Conservation (phyloP, 2,113 vertebrate species). For the Smithornis capensis region DNA sequence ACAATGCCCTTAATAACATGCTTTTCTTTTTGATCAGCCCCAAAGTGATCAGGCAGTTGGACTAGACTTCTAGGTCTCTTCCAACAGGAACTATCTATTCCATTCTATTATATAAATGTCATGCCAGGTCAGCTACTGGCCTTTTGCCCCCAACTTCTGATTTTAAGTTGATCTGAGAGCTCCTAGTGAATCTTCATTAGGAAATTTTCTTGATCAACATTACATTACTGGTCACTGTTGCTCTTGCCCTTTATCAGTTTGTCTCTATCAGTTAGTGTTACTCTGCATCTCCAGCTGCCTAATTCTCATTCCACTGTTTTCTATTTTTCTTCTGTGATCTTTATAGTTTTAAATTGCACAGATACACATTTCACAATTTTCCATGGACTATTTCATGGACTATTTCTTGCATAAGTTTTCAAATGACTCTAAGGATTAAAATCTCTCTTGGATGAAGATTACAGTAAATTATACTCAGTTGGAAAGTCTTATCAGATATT, state of each 20-base stretch:
- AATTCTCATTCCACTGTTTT: neutral
- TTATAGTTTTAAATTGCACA: neutral
- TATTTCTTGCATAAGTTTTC: neutral
- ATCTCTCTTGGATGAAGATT: neutral
- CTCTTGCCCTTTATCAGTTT: neutral
- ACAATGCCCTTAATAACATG: neutral
- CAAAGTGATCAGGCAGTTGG: neutral
- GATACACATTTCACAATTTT: neutral
- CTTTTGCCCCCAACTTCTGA: accelerated
- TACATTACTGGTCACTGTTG: neutral
- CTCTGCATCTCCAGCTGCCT: neutral
- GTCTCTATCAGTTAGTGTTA: neutral
- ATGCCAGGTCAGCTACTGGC: neutral
- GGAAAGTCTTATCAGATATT: neutral
- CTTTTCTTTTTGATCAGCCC: neutral
- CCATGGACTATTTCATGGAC: neutral
- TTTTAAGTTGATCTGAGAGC: neutral
- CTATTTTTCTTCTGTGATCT: neutral
- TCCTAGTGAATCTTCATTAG: neutral
- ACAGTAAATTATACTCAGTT: neutral
- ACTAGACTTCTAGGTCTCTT: neutral
- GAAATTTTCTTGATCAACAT: neutral
- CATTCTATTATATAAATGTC: neutral
- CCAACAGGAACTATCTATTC: neutral
- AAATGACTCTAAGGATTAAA: neutral